A percentile compares a stretch with the other conserved stretches of the same genome.
Evolutionary conservation across 2,797 vertebrate species (phyloP).

Genomic region (Naso thynnoides): DNA sequence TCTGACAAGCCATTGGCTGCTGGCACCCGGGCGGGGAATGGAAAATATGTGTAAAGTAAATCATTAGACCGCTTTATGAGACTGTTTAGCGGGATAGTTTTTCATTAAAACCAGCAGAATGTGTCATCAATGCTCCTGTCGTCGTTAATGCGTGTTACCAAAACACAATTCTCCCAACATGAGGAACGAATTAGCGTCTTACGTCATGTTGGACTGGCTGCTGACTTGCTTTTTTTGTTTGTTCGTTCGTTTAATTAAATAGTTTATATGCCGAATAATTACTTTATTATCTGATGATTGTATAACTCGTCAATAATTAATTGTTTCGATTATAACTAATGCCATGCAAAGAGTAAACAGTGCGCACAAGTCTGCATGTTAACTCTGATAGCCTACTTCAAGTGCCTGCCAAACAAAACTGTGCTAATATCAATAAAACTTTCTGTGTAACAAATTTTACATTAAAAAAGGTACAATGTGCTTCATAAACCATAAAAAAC

Average conservation of each 20-base stretch:
- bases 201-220: not conserved
- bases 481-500: not conserved
- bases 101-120: not conserved
- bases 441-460: not conserved
- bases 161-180: not conserved
- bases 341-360: not conserved
- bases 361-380: not conserved
- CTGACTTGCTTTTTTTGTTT: not conserved
- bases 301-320: not conserved
- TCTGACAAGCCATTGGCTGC: slow-evolving; percentile 76
- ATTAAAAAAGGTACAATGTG: not conserved
- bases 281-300: not conserved
- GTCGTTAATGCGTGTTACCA: not conserved
- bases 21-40: slow-evolving; percentile 70
- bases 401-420: not conserved
- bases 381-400: not conserved
- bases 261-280: not conserved
- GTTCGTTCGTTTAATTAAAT: not conserved
- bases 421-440: not conserved
- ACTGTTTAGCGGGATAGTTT: not conserved
- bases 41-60: slow-evolving; percentile 61
- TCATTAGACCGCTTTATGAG: slow-evolving; percentile 62
- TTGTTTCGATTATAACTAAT: not conserved
- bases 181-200: not conserved
- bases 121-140: not conserved